phyloP scores from a whole-genome alignment of 2,888 invertebrate genomes.

The Pristionchus maxplancki region DNA sequence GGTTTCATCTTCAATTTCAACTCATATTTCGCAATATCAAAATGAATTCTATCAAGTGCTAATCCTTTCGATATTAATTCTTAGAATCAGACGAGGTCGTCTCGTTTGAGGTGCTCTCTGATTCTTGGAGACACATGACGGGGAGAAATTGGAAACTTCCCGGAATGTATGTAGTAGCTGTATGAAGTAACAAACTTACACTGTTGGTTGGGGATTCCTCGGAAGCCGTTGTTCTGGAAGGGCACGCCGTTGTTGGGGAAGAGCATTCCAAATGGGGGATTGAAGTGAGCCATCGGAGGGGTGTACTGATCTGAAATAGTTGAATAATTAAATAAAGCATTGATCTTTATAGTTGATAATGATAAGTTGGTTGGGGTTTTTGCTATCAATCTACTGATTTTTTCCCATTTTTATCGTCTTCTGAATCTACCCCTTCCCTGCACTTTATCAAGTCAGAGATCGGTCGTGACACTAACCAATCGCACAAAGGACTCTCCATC shows the following conservation, averaged over 20 bases:
- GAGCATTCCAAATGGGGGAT: not conserved
- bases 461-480: not conserved
- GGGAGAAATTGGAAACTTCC: too few relatives aligned
- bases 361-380: not conserved
- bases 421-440: not conserved
- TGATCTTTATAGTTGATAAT: not conserved
- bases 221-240: not conserved
- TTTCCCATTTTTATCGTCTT: not conserved
- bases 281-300: not conserved
- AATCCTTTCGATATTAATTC: not conserved
- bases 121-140: too few relatives aligned
- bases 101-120: too few relatives aligned
- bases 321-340: not conserved
- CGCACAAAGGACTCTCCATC: slow-evolving; percentile 3
- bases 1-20: not conserved
- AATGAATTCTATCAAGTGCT: not conserved
- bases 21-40: too few relatives aligned
- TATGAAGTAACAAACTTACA: not conserved
- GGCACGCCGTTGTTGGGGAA: not conserved
- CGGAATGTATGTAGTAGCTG: too few relatives aligned
- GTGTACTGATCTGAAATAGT: not conserved
- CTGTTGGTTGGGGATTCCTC: not conserved
- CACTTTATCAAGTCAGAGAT: not conserved
- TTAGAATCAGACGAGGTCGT: too few relatives aligned
- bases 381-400: not conserved